Evolutionary conservation across 2,113 vertebrate genomes (phyloP).

Genomic region (Chaetops frenatus): DNA sequence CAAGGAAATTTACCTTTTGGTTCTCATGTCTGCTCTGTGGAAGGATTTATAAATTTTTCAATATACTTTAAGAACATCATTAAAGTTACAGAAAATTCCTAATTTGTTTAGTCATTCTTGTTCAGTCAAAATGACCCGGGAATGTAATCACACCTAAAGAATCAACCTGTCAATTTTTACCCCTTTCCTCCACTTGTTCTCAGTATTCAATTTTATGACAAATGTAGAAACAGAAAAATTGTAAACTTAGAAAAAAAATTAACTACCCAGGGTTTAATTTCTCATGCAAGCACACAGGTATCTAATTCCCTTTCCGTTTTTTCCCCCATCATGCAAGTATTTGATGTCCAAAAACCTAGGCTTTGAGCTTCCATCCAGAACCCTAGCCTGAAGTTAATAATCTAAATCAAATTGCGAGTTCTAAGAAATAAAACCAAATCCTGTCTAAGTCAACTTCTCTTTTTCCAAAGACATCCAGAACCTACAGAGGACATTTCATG

Average conservation of each 20-base stretch:
- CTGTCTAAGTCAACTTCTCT: not conserved
- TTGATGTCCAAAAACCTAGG: not conserved
- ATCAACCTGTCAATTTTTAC: not conserved
- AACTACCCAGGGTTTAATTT: not conserved
- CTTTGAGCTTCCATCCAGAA: not conserved
- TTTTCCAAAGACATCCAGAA: not conserved
- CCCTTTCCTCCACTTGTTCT: not conserved
- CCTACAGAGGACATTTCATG: not conserved
- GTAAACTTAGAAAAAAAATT: not conserved
- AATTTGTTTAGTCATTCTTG: not conserved
- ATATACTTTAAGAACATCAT: fast-evolving
- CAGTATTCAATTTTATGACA: not conserved
- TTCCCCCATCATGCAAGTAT: fast-evolving
- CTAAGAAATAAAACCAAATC: not conserved
- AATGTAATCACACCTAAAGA: not conserved
- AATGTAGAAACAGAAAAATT: not conserved
- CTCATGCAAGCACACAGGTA: not conserved
- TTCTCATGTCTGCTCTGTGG: not conserved
- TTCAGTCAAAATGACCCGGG: not conserved
- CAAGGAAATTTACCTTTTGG: not conserved
- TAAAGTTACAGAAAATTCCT: not conserved
- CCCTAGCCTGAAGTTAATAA: not conserved
- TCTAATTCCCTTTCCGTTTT: not conserved
- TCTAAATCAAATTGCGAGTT: not conserved
- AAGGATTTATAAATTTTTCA: not conserved